A percentile compares a stretch with the other conserved stretches of the same genome.
Conservation (phyloP, 2,113 vertebrate genomes). For the Nothocercus nigrocapillus region DNA sequence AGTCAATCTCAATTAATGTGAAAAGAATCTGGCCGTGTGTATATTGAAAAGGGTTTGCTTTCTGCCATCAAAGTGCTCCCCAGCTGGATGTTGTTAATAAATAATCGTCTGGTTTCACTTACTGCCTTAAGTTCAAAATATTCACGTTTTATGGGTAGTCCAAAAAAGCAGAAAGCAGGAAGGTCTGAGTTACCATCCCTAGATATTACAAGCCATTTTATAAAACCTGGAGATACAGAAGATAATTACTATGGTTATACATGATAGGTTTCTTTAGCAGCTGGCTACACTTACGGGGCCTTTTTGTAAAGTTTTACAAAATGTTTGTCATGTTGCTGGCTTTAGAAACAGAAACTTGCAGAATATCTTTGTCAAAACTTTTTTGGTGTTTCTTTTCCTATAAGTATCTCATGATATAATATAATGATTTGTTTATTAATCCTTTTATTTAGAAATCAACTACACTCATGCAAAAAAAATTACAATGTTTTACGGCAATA, state of each 20-base stretch:
- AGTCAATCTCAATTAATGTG: slow-evolving; percentile 48
- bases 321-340: background rate
- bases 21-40: slow-evolving; percentile 9
- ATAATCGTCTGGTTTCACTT: slow-evolving; percentile 48
- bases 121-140: slow-evolving; percentile 9
- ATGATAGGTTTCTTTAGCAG: background rate
- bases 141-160: background rate
- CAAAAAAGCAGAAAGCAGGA: background rate
- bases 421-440: background rate
- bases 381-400: background rate
- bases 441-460: background rate
- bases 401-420: background rate
- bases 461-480: background rate
- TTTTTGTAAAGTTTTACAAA: background rate
- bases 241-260: background rate
- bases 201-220: background rate
- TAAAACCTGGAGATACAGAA: background rate
- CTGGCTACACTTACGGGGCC: background rate
- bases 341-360: background rate
- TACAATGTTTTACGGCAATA: background rate
- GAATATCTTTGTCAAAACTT: background rate
- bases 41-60: slow-evolving; percentile 34
- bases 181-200: background rate
- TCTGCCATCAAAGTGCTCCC: slow-evolving; percentile 42
- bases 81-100: slow-evolving; percentile 51